Conservation (phyloP, 2,888 invertebrate species). For the Drosophila atroscutellata region DNA sequence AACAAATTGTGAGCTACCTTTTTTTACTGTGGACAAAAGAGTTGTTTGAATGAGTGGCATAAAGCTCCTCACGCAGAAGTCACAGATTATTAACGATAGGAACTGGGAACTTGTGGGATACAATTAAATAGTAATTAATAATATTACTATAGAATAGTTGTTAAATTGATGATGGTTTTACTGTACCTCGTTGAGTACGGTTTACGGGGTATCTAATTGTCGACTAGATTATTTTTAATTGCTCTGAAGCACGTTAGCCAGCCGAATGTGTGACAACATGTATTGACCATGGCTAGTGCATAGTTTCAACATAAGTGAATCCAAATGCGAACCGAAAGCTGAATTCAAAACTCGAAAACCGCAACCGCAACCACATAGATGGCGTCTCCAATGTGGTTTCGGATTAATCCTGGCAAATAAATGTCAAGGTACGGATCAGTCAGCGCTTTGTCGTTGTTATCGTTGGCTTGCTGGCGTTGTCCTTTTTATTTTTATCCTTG, state of each 20-base stretch:
- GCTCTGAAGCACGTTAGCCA: slow-evolving; percentile 49
- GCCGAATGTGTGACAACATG: slow-evolving; percentile 34
- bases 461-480: slow-evolving; percentile 7
- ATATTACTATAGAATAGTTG: neutral
- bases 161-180: neutral
- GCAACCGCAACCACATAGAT: slow-evolving; percentile 33
- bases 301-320: slow-evolving; percentile 50
- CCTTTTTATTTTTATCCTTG: slow-evolving; percentile 18
- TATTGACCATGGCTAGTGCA: slow-evolving; percentile 21
- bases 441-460: slow-evolving; percentile 37
- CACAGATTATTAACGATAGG: neutral
- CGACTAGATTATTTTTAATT: neutral
- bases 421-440: slow-evolving; percentile 64
- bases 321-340: slow-evolving; percentile 37
- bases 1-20: slow-evolving; percentile 15
- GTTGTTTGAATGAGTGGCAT: neutral
- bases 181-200: neutral
- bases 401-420: slow-evolving; percentile 57
- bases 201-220: neutral
- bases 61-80: neutral
- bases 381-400: slow-evolving; percentile 19
- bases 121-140: neutral
- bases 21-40: slow-evolving; percentile 5
- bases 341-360: slow-evolving; percentile 9
- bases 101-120: neutral